A percentile compares a stretch with the other conserved stretches of the same genome.
phyloP scores from a whole-genome alignment of 2,888 invertebrate genomes.

The Vannuccia rotundouncinata region DNA sequence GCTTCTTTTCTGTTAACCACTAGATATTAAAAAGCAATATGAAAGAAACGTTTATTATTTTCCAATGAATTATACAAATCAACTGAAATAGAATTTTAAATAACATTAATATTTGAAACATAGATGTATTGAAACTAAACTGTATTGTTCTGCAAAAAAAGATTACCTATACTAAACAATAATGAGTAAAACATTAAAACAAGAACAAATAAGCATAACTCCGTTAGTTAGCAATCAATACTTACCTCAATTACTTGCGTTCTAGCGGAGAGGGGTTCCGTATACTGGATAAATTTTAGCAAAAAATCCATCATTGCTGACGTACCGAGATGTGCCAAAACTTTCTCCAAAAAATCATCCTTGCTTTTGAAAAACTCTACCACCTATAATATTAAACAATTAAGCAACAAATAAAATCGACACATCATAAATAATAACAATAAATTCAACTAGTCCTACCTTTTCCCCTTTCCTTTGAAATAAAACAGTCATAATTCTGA shows the following conservation, averaged over 20 bases:
- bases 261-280: not conserved
- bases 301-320: slow-evolving; percentile 20
- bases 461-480: slow-evolving; percentile 1
- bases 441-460: not conserved
- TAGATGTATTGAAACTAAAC: too few relatives aligned
- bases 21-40: too few relatives aligned
- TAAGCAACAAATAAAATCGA: not conserved
- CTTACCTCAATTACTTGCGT: slow-evolving; percentile 9
- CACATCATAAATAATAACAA: not conserved
- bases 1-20: not conserved
- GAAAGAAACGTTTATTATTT: too few relatives aligned
- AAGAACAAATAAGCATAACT: too few relatives aligned
- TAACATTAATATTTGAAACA: too few relatives aligned
- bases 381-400: slow-evolving; percentile 4
- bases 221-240: too few relatives aligned
- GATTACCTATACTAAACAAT: too few relatives aligned
- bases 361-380: not conserved
- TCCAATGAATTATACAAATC: too few relatives aligned
- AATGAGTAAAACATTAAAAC: too few relatives aligned
- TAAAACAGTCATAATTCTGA: slow-evolving; percentile 15
- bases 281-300: slow-evolving; percentile 16
- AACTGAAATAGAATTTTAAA: too few relatives aligned
- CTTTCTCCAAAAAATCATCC: slow-evolving; percentile 6
- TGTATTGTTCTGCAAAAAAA: too few relatives aligned
- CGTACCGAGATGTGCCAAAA: not conserved